Conservation (phyloP, 1,140 invertebrate species). For the Drosophila insularis region DNA sequence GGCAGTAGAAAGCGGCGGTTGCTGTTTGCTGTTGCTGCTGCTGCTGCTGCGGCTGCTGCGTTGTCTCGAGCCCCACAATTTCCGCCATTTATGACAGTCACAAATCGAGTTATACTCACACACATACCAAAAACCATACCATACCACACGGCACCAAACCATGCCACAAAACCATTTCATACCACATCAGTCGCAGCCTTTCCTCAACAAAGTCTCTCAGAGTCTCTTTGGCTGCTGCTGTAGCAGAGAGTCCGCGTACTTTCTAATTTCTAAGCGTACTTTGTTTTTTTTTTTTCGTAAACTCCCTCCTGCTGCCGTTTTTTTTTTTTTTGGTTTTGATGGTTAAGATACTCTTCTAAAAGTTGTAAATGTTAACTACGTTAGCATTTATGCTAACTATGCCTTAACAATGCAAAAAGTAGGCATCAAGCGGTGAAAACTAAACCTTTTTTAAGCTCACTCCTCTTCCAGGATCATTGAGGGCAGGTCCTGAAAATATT, state of each 20-base stretch:
- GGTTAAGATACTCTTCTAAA: conserved; percentile 26
- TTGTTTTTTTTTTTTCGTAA: conserved; percentile 52
- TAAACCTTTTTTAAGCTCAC: no score
- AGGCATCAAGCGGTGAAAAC: no score
- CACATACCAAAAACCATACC: conserved; percentile 23
- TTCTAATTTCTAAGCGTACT: conserved; percentile 77
- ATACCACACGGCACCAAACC: conserved; percentile 29
- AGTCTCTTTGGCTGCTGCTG: conserved; percentile 2
- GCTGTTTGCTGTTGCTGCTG: conserved; percentile 12
- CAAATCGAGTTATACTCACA: conserved; percentile 80
- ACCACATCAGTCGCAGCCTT: conserved; percentile 22
- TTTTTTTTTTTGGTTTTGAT: conserved; percentile 30
- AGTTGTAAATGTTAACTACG: background rate
- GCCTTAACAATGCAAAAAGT: no score
- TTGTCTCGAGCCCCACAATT: conserved; percentile 71
- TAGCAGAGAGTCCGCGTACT: conserved; percentile 59
- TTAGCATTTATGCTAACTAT: background rate
- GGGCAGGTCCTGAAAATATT: no score
- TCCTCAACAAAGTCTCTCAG: conserved; percentile 20
- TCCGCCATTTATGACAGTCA: conserved; percentile 81
- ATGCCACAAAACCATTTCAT: conserved; percentile 1
- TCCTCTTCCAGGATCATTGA: no score
- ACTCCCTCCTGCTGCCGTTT: conserved; percentile 52
- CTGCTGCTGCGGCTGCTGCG: conserved; percentile 24
- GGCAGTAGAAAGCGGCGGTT: conserved; percentile 59